phyloP scores from a whole-genome alignment of 1,140 invertebrate species.

The Panagrolaimus sp. region DNA sequence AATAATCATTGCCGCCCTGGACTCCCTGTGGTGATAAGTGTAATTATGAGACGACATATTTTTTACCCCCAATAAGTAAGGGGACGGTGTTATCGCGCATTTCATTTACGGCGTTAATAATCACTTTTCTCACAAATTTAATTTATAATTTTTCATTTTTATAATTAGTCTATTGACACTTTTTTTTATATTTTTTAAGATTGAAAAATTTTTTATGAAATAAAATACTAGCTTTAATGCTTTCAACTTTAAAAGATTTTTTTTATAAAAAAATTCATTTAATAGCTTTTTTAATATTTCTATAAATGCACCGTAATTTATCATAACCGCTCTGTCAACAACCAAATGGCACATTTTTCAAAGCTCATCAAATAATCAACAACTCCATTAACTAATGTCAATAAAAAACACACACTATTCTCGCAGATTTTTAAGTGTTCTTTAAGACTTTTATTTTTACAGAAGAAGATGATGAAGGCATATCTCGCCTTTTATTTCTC shows the following conservation, averaged over 20 bases:
- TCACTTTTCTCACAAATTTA: not conserved
- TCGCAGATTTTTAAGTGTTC: conserved; percentile 8
- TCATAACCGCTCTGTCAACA: conserved; percentile 13
- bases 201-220: not conserved
- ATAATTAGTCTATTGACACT: not conserved
- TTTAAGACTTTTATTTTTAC: not conserved
- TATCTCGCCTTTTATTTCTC: too few species aligned
- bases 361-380: conserved; percentile 11
- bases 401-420: conserved; percentile 3
- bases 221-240: not conserved
- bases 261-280: not conserved
- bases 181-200: not conserved
- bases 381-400: conserved; percentile 13
- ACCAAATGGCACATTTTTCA: conserved; percentile 14
- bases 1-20: not conserved
- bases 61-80: not conserved
- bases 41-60: conserved; percentile 8
- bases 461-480: not conserved
- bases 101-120: not conserved
- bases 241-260: too few species aligned
- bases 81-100: not conserved
- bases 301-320: not conserved
- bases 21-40: not conserved
- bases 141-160: conserved; percentile 5
- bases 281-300: not conserved